phyloP scores from a whole-genome alignment of 2,797 vertebrate species.

The Hydrophis major region DNA sequence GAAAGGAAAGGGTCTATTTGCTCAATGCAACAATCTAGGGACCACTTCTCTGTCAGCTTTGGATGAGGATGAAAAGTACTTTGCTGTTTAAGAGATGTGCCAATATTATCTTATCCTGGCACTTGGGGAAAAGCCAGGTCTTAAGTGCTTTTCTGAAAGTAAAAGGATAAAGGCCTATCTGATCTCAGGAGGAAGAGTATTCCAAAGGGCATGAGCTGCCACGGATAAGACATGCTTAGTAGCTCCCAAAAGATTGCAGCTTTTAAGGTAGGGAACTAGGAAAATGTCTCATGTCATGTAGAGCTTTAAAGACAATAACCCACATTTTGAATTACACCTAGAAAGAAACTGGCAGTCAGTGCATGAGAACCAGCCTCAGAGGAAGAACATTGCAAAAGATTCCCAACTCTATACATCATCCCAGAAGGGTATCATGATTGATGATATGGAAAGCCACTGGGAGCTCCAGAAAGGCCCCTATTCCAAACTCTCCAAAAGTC shows the following conservation, averaged over 20 bases:
- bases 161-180: background rate
- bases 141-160: background rate
- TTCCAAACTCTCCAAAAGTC: background rate
- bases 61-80: background rate
- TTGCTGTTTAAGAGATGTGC: background rate
- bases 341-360: background rate
- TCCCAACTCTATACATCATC: background rate
- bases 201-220: background rate
- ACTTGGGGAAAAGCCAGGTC: background rate
- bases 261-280: background rate
- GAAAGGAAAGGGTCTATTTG: background rate
- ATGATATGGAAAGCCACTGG: background rate
- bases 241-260: background rate
- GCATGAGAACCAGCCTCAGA: background rate
- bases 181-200: background rate
- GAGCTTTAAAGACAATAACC: background rate
- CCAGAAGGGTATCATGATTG: background rate
- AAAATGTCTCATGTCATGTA: background rate
- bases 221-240: background rate
- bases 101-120: background rate
- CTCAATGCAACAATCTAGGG: background rate
- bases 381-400: background rate
- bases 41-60: background rate
- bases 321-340: background rate
- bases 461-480: background rate